These are phyloP conservation scores for Zingel zingel DNA, from an alignment of 2,113 vertebrate genomes.

Conservation along the genomic window DNA sequence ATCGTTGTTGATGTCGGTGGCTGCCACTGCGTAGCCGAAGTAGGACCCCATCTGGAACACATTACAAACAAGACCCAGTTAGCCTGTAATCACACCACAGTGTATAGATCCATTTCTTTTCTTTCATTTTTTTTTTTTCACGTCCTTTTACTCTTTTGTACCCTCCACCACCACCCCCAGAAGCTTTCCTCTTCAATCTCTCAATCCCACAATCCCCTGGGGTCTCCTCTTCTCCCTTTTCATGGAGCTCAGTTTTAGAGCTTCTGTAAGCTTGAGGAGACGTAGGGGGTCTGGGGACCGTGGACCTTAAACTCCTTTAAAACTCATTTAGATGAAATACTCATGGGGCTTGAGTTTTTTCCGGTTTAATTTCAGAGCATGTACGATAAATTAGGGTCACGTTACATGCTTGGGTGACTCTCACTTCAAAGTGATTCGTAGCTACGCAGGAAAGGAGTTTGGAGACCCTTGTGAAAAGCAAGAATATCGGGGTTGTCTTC, in stretches of 20 bases:
- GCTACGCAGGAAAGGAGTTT: conserved; percentile 1
- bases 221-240: conserved; percentile 52
- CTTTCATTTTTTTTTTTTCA: conserved; percentile 44
- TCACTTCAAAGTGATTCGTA: conserved; percentile 45
- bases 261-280: conserved; percentile 47
- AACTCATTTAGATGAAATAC: conserved; percentile 20
- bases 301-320: conserved; percentile 36
- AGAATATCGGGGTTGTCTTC: conserved; percentile 10
- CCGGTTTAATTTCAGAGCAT: conserved; percentile 51
- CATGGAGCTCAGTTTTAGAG: conserved; percentile 51
- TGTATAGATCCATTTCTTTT: conserved; percentile 52
- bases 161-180: conserved; percentile 24
- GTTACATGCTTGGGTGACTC: conserved; percentile 32
- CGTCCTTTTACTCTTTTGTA: conserved; percentile 40
- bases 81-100: conserved; percentile 69
- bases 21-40: conserved; percentile 91
- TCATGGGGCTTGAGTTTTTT: conserved; percentile 44
- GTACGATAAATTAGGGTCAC: conserved; percentile 53
- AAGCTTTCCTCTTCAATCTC: conserved; percentile 59
- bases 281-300: conserved; percentile 12
- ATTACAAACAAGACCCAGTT: conserved; percentile 70
- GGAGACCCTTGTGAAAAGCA: conserved; percentile 41
- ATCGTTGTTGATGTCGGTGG: conserved; percentile 90
- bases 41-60: conserved; percentile 92
- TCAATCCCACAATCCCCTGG: conserved; percentile 58